Evolutionary conservation across 92 coral and sea anemone genomes (phyloP).

Genomic region (Heliopora coerulea): DNA sequence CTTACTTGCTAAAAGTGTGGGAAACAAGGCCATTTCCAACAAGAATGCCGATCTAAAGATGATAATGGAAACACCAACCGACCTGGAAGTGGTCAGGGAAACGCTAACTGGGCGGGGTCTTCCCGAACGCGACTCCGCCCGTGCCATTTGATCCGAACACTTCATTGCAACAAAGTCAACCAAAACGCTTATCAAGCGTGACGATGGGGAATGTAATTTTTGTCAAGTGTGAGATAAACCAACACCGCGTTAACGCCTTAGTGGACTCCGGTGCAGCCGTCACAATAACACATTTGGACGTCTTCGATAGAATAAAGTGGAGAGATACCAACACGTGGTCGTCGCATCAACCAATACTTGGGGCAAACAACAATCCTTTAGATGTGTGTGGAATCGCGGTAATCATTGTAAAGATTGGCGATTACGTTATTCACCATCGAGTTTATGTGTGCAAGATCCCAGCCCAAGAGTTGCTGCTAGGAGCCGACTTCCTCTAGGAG

Average conservation of each 20-base stretch:
- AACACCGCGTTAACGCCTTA: not conserved
- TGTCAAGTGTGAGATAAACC: constrained; percentile 4
- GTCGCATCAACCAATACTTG: constrained; percentile 3
- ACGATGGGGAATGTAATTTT: constrained; percentile 12
- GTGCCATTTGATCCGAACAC: not conserved
- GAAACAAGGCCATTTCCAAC: not conserved
- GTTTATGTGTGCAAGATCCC: constrained; percentile 8
- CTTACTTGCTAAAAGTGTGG: constrained; percentile 6
- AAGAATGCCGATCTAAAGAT: not conserved
- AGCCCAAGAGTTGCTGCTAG: constrained; percentile 19
- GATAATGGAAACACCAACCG: not conserved
- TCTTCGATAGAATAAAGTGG: not conserved
- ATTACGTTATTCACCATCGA: not conserved
- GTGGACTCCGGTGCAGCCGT: constrained; percentile 22
- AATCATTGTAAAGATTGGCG: not conserved
- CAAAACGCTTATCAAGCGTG: not conserved
- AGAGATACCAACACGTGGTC: not conserved
- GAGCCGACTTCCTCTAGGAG: constrained; percentile 8
- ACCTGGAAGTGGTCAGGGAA: constrained; percentile 2
- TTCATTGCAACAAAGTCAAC: not conserved
- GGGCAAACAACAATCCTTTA: constrained; percentile 17
- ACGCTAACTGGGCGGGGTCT: constrained; percentile 21
- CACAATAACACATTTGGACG: constrained; percentile 1
- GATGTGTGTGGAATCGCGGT: constrained; percentile 10
- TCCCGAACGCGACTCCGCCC: constrained; percentile 1